Conservation (phyloP, 2,888 invertebrate species). For the Epistrophe grossulariae region DNA sequence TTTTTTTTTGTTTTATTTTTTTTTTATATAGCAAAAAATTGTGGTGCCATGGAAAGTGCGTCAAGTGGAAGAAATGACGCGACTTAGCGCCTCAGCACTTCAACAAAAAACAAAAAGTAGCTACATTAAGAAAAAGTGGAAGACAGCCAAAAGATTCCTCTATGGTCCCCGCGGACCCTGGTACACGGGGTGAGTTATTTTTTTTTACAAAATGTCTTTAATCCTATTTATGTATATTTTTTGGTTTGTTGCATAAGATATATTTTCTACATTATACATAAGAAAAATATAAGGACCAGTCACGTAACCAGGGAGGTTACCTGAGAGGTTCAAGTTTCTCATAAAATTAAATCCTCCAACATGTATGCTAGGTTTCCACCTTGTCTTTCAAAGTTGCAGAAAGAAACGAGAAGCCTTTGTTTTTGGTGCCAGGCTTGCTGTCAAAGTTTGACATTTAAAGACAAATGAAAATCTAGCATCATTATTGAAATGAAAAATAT, state of each 20-base stretch:
- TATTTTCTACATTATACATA: not conserved
- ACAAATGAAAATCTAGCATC: too few relatives aligned
- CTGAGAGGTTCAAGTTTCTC: not conserved
- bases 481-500: too few relatives aligned
- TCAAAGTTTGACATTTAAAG: too few relatives aligned
- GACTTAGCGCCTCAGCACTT: conserved; percentile 84
- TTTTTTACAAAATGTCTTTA: conserved; percentile 16
- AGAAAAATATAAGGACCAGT: not conserved
- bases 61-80: conserved; percentile 85
- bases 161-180: conserved; percentile 85
- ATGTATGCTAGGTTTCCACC: too few relatives aligned
- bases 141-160: conserved; percentile 85
- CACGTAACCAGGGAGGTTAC: not conserved
- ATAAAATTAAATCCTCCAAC: too few relatives aligned
- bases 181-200: conserved; percentile 82
- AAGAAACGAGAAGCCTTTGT: too few relatives aligned
- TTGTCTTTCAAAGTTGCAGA: too few relatives aligned
- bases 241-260: conserved; percentile 9
- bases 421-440: too few relatives aligned
- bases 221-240: not conserved
- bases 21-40: conserved; percentile 84
- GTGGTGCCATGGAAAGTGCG: conserved; percentile 85
- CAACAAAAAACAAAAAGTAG: conserved; percentile 84
- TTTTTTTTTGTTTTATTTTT: conserved; percentile 49
- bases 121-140: conserved; percentile 85